phyloP scores from a whole-genome alignment of 2,797 vertebrate genomes.

The Schizothorax lantsangensis region DNA sequence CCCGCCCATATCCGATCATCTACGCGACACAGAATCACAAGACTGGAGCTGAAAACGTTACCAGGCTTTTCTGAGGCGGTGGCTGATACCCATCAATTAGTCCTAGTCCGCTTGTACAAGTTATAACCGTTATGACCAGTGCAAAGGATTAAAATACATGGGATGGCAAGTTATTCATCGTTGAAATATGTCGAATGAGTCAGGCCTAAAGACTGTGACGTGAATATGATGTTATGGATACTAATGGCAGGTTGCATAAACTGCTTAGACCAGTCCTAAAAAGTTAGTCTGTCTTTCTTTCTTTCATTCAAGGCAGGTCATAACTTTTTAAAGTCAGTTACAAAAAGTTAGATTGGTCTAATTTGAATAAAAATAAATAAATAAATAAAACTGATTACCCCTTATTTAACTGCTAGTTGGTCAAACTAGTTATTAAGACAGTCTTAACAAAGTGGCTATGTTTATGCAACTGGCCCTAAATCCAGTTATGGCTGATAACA shows the following conservation, averaged over 20 bases:
- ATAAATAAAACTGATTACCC: too few species aligned
- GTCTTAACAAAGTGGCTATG: background rate
- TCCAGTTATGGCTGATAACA: background rate
- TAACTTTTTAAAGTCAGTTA: background rate
- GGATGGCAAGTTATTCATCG: background rate
- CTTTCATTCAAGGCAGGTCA: background rate
- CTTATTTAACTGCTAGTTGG: background rate
- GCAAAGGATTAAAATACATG: background rate
- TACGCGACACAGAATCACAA: background rate
- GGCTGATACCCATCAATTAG: background rate
- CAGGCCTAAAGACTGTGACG: background rate
- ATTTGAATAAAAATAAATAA: background rate
- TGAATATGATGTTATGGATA: background rate
- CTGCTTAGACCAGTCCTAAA: background rate
- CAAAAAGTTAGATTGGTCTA: background rate
- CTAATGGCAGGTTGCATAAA: background rate
- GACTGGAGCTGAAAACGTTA: background rate
- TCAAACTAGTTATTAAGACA: background rate
- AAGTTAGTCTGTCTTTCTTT: background rate
- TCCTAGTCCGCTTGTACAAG: background rate
- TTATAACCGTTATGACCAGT: background rate
- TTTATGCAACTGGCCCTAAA: background rate
- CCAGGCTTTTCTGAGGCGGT: background rate
- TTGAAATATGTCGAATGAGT: slow-evolving; percentile 11
- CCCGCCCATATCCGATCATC: slow-evolving; percentile 11